Base-by-base conservation (phyloP, 1,140 invertebrate species). In the Micrasema longulum region DNA sequence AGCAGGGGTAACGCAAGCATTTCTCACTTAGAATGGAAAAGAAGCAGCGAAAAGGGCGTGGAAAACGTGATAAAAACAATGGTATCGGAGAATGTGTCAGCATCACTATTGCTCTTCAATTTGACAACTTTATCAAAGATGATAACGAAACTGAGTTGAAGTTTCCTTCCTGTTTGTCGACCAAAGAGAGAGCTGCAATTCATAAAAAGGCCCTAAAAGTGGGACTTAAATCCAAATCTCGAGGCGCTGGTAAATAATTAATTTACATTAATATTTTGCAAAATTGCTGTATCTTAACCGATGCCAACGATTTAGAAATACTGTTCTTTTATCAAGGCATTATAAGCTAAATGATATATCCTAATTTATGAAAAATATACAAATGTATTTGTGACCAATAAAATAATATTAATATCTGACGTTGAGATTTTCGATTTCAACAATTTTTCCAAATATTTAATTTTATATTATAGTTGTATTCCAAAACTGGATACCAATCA, bases 181-280 rank as follows among this genome's bases (percentile, higher is more conserved):
- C 90, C 1, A 88, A 89, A 73, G 92, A 95, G 78, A 85, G 93
- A 79, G 91, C 89, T n/a, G 94, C 93, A 78, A 88, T 95, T 57
- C 93, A 95, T 80, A 83, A 88, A 70, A 83, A 91, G 16, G 89
- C 88, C 1, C 80, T 78, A 4, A 82, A 88, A 71, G 80, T 91
- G 69, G 91, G 91, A 0, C 79, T 95, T 1, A 91, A 92, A 77
- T 92, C 92, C 0, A 92, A 92, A 83, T 85, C 84, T 55, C 80
- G 83, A 75, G 83, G 83, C 72, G 83, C 83, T 80, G 84, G 84
- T 85, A 78, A 76, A 20, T 16, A 36, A 14, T 12, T 23, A 45
- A 11, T 48, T 47, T 48, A n/a, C n/a, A n/a, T n/a, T n/a, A n/a
- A n/a, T n/a, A n/a, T n/a, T n/a, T n/a, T n/a, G n/a, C n/a, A n/a